Evolutionary conservation across 2,113 vertebrate species (phyloP).

Genomic region (Scopus umbretta): DNA sequence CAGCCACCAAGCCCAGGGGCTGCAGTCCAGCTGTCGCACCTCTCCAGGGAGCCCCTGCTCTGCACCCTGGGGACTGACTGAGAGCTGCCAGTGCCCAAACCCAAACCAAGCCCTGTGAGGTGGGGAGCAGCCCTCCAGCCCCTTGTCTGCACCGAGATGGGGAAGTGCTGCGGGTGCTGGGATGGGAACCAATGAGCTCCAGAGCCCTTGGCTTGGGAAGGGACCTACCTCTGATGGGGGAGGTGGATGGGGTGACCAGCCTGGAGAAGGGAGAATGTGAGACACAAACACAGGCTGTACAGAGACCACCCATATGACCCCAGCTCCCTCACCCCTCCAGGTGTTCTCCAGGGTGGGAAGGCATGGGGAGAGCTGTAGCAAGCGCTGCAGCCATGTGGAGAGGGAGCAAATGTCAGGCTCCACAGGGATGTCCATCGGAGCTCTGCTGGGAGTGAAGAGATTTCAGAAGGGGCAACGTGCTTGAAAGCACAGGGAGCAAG

Average conservation of each 20-base stretch:
- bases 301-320: not conserved
- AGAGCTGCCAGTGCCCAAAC: not conserved
- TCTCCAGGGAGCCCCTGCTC: not conserved
- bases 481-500: not conserved
- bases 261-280: not conserved
- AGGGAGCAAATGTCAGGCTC: not conserved
- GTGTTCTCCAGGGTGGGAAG: not conserved
- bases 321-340: not conserved
- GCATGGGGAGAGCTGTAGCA: not conserved
- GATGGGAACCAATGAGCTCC: rapidly evolving
- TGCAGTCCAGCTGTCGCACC: not conserved
- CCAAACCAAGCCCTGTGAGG: rapidly evolving
- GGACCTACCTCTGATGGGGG: not conserved
- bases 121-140: not conserved
- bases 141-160: not conserved
- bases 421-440: rapidly evolving
- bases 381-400: not conserved
- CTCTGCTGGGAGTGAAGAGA: not conserved
- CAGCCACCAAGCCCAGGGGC: not conserved
- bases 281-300: not conserved
- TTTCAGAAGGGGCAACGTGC: not conserved
- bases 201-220: not conserved
- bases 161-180: not conserved
- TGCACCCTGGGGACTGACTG: rapidly evolving
- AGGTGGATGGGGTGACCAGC: not conserved